Evolutionary conservation across 2,797 vertebrate species (phyloP).

Genomic region (Anguilla obscura): DNA sequence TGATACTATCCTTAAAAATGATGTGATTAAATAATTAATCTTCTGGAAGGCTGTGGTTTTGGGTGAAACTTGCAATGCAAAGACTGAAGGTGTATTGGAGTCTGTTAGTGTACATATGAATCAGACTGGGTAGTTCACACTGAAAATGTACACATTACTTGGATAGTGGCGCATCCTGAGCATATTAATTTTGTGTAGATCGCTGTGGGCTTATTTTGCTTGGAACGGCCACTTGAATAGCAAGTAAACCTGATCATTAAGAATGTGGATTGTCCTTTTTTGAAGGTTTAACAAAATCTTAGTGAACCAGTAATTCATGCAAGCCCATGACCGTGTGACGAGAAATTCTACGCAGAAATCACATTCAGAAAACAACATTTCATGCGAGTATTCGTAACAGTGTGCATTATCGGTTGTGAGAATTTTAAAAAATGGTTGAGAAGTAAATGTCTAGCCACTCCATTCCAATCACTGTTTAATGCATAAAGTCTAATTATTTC

Average conservation of each 20-base stretch:
- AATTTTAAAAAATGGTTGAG: not conserved
- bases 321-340: constrained; percentile 50
- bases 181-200: not conserved
- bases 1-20: not conserved
- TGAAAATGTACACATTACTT: constrained; percentile 45
- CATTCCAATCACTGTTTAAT: not conserved
- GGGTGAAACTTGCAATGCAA: not conserved
- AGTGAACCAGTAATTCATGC: constrained; percentile 52
- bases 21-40: not conserved
- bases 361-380: constrained; percentile 57
- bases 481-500: not conserved
- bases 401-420: constrained; percentile 10
- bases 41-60: not conserved
- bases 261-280: not conserved
- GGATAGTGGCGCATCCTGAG: not conserved
- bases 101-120: constrained; percentile 49
- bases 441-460: not conserved
- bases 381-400: not conserved
- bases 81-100: constrained; percentile 55
- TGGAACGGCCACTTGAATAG: constrained; percentile 10
- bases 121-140: constrained; percentile 43
- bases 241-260: not conserved
- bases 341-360: constrained; percentile 52
- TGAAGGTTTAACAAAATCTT: constrained; percentile 59
- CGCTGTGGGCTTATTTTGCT: not conserved